Base-by-base conservation (phyloP, 2,888 invertebrate genomes). In the Callyntrura guangdongensis region DNA sequence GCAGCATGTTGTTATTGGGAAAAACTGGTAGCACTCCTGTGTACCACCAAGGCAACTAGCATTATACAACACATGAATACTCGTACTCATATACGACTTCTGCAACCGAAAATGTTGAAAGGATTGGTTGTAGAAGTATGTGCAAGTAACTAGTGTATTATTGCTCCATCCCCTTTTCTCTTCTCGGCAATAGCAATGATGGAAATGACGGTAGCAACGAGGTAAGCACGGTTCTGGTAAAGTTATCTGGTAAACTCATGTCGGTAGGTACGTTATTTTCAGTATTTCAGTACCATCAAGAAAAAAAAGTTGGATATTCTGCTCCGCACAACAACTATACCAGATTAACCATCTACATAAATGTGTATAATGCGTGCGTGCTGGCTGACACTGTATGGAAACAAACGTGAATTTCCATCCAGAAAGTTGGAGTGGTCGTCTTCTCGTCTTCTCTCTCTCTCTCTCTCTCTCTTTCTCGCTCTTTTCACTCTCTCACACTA, bases 91-190 rank as follows among this genome's bases (percentile, higher is more conserved):
- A 36, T 17, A 45, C 47, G 9, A 64, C n/a, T 11, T 3, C 47
- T 47, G 72, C 47, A 74, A 74, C 72, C 72, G 72, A 74, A 74
- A 74, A 49, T 74, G 72, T 74, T 74, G 47, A 27, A 11, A 74
- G 72, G 72, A 74, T 74, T 47, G 72, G 64, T 64, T 56, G 17
- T 56, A 56, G 5, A 56, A 61, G 22, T 61, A 61, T 61, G 61
- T 61, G 61, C 61, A 61, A 61, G 61, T 61, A 61, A 61, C 11
- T 14, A 2, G 53, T 53, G 61, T 22, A 22, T 20, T 64, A 1
- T 64, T 69, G 69, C 36, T 45, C 45, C 69, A 69, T 69, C 69
- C 69, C 69, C 69, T 20, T 69, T 69, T 69, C 69, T 69, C 69
- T 36, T 67, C 69, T 69, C 36, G 9, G 45, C 45, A 69, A 69